phyloP scores from a whole-genome alignment of 1,140 invertebrate species.

The Maconellicoccus hirsutus region DNA sequence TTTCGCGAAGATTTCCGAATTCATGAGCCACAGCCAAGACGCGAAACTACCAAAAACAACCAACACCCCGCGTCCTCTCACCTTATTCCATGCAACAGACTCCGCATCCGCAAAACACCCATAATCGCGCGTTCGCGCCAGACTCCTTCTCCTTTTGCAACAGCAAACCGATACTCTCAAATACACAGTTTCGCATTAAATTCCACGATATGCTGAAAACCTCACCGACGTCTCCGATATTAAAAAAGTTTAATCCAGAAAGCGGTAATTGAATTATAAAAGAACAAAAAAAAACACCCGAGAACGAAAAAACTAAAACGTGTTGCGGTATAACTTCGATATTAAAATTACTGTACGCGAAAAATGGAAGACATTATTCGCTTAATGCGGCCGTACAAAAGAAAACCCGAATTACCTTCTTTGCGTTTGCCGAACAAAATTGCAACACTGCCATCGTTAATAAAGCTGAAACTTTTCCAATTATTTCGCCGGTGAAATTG shows the following conservation, averaged over 20 bases:
- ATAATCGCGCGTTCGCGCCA: too few species aligned
- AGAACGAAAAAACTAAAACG: background rate
- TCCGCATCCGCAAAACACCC: too few species aligned
- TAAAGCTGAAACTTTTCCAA: conserved; percentile 9
- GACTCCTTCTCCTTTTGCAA: too few species aligned
- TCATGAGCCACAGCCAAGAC: too few species aligned
- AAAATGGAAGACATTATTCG: conserved; percentile 9
- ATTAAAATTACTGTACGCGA: conserved; percentile 9
- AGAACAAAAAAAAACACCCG: background rate
- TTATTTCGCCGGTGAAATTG: background rate
- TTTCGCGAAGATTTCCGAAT: too few species aligned
- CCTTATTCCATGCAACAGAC: too few species aligned
- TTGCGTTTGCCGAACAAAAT: background rate
- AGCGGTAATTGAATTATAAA: conserved; percentile 4
- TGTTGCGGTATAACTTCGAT: conserved; percentile 7
- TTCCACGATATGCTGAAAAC: background rate
- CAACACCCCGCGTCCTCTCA: too few species aligned
- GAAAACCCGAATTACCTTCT: background rate
- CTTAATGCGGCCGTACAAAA: conserved; percentile 7
- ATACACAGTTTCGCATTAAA: background rate
- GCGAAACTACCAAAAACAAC: too few species aligned
- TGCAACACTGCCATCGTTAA: conserved; percentile 2
- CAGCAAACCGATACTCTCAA: background rate
- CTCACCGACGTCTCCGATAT: background rate
- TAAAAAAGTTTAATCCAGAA: conserved; percentile 4